These are phyloP conservation scores for Xestia sexstrigata DNA, from an alignment of 2,888 invertebrate species.

Conservation along the genomic window DNA sequence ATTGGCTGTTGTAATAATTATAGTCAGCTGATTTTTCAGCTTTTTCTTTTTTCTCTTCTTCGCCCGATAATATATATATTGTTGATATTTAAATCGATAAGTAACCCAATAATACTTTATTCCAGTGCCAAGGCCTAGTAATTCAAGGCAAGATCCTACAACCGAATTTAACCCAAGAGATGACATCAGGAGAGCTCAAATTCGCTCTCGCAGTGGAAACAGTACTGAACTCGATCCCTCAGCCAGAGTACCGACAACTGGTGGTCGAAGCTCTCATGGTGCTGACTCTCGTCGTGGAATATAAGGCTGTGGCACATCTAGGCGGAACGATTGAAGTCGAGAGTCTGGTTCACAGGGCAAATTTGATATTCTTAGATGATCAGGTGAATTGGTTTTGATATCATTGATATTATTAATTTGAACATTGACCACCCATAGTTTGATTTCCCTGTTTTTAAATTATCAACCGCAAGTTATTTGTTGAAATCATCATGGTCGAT, in stretches of 20 bases:
- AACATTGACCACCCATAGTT: not conserved
- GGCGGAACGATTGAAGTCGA: constrained; percentile 97
- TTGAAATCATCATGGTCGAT: not conserved
- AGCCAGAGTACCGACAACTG: constrained; percentile 99
- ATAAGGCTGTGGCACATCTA: constrained; percentile 94
- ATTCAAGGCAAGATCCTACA: constrained; percentile 97
- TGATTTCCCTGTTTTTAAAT: no score
- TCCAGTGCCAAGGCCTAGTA: constrained; percentile 96
- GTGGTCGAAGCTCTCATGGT: constrained; percentile 99
- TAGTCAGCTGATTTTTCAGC: not conserved
- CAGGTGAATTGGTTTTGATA: constrained; percentile 91
- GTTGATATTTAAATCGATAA: not conserved
- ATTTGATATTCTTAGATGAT: constrained; percentile 98
- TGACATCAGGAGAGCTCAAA: constrained; percentile 99
- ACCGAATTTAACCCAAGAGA: constrained; percentile 98
- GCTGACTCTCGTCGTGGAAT: constrained; percentile 96
- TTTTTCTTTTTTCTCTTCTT: not conserved
- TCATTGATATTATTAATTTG: no score
- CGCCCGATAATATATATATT: not conserved
- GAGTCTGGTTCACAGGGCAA: constrained; percentile 97
- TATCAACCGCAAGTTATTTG: not conserved
- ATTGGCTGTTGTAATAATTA: not conserved
- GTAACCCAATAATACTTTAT: constrained; percentile 43
- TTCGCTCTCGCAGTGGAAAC: constrained; percentile 99
- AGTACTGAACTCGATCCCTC: constrained; percentile 98